Evolutionary conservation across 2,888 invertebrate genomes (phyloP), one percentile per base, ranked within the genome.

Genomic region (Amphipyra tragopoginis): DNA sequence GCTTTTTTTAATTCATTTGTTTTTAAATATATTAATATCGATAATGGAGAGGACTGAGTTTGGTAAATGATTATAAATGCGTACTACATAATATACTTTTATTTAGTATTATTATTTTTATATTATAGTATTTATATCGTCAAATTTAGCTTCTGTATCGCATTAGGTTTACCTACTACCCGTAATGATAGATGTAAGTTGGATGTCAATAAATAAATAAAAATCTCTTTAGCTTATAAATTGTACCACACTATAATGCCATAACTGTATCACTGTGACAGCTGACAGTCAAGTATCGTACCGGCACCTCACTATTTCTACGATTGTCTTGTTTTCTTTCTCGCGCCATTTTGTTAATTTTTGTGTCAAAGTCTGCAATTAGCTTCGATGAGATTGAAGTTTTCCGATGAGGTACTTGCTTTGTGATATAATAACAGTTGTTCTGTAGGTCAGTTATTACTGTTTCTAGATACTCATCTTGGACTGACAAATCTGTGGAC

Each of bases 221-320:
- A 29, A 13, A 45, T n/a, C 49, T 1, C 48, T 7, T 0, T 2
- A 6, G 15, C 14, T 29, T 36, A 1, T 2, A 43, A 40, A 52
- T 71, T 63, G 45, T 7, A 50, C 62, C 72, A 60, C 45, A 29
- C 15, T 21, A 10, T 15, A 56, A 36, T 34, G 14, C 33, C 49
- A 47, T 65, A 73, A 71, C 75, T 52, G 75, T 75, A 75, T 42
- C 38, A 2, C 43, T 7, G 14, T 60, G 55, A 38, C 57, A 62
- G 15, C 11, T 33, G 11, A 34, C 56, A 53, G 43, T 40, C 21
- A 15, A 10, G 36, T 45, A 21, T 33, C 43, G 34, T 10, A 8
- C 38, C 34, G 48, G 13, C 60, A 48, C 42, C 56, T 47, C 50
- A 43, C 56, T 45, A 38, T 39, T 47, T 43, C 48, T 48, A 14